Evolutionary conservation across 2,113 vertebrate species (phyloP), one percentile per base, ranked within the genome.

Genomic region (Oncorhynchus tshawytscha): DNA sequence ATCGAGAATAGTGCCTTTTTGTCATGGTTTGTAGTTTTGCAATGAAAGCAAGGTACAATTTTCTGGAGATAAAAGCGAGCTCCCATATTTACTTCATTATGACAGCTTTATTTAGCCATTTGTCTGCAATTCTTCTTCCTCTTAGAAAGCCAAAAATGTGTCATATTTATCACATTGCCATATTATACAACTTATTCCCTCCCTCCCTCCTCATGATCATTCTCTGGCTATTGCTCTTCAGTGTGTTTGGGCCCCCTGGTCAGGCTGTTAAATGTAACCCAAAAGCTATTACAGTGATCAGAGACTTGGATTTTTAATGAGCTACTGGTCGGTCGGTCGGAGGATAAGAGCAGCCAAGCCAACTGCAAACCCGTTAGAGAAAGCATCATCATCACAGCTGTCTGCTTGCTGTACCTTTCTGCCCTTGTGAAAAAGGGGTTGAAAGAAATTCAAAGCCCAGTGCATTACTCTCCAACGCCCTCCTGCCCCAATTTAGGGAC

Each of bases 271-370:
- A 88, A 86, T 84, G 65, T 65, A 82, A 76, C 67, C 76, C 71
- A 85, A 84, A 86, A 81, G 78, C 77, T 78, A 77, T 86, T 79
- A 80, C 34, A 20, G 29, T 8, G 74, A 69, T 65, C 74, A 80
- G 73, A 11, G 39, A 78, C 60, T 49, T 59, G 62, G 62, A 77
- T 75, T 77, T 45, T 64, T 81, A 82, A 88, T 81, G 65, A 76
- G 75, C 69, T 77, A 31, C 15, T 31, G 73, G 78, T 73, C 16
- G 60, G 81, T 39, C 39, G 8, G 8, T 45, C 39, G 2, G 39
- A 45, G 39, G 39, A 45, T 45, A 11, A 11, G 24, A 64, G 73
- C 65, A 45, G 39, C 8, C 39, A 45, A 45, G 39, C 39, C 39
- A 45, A 45, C 39, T 9, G 39, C 39, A 45, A 45, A 72, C 12